These are phyloP conservation scores for Zaprionus vittiger DNA, from an alignment of 1,140 invertebrate genomes.

Conservation along the genomic window DNA sequence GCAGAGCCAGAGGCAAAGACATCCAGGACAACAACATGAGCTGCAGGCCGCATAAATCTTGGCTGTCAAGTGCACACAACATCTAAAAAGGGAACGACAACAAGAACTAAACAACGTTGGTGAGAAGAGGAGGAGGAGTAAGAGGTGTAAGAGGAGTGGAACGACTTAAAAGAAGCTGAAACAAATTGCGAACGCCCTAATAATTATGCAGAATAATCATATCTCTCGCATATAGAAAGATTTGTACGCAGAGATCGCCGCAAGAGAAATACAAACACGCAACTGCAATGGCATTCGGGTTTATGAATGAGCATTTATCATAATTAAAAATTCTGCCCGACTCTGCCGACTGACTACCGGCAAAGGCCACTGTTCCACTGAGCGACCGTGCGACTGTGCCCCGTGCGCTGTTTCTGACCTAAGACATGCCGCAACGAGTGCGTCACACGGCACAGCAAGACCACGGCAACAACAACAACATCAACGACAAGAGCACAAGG, in stretches of 20 bases:
- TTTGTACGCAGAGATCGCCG: slow-evolving; percentile 24
- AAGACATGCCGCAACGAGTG: slow-evolving; percentile 69
- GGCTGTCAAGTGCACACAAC: slow-evolving; percentile 49
- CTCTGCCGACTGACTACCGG: slow-evolving; percentile 11
- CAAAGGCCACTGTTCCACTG: slow-evolving; percentile 27
- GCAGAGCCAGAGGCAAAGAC: background rate
- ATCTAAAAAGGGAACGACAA: slow-evolving; percentile 19
- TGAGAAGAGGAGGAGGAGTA: background rate
- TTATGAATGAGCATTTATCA: slow-evolving; percentile 81
- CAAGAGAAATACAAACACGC: slow-evolving; percentile 63
- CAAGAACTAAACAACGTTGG: background rate
- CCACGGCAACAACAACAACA: slow-evolving; percentile 19
- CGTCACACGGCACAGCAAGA: slow-evolving; percentile 47
- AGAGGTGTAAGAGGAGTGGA: background rate
- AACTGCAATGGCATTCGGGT: slow-evolving; percentile 71
- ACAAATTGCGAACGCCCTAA: slow-evolving; percentile 49
- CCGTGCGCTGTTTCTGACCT: slow-evolving; percentile 66
- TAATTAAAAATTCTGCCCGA: slow-evolving; percentile 76
- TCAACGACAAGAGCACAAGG: slow-evolving; percentile 27
- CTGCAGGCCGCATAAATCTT: slow-evolving; percentile 69
- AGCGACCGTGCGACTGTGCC: slow-evolving; percentile 20
- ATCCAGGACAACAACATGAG: background rate
- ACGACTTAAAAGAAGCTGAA: slow-evolving; percentile 15
- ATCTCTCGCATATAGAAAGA: background rate
- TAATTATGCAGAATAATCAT: slow-evolving; percentile 65